Percentiles rank a stretch among this genome's conserved stretches.
Evolutionary conservation across 2,113 vertebrate genomes (phyloP).

Genomic region (Macquaria australasica): DNA sequence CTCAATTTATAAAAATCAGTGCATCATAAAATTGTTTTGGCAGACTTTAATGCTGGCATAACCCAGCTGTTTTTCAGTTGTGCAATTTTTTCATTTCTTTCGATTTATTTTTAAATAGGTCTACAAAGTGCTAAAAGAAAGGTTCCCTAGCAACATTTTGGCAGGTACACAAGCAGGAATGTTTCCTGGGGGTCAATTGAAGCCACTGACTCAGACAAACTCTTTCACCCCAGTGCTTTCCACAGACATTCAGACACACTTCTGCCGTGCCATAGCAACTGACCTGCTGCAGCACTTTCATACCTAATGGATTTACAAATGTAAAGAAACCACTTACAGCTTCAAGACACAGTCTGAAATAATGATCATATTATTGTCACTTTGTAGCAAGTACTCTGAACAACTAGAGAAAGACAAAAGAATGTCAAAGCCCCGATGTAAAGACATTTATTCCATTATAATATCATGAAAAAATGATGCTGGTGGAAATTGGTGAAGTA

Average conservation of each 20-base stretch:
- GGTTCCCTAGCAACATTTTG: not conserved
- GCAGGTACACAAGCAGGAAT: not conserved
- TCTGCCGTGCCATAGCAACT: conserved; percentile 18
- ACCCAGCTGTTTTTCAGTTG: not conserved
- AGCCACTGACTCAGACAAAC: conserved; percentile 14
- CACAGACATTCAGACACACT: conserved; percentile 1
- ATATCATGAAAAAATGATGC: not conserved
- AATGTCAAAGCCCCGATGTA: not conserved
- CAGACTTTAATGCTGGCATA: not conserved
- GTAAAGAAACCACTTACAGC: not conserved
- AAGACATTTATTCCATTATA: not conserved
- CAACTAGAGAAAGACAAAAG: not conserved
- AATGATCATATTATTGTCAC: not conserved
- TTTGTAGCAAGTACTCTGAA: not conserved
- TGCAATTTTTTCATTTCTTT: not conserved
- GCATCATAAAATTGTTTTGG: not conserved
- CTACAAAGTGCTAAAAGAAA: not conserved
- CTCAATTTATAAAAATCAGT: not conserved
- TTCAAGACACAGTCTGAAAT: not conserved
- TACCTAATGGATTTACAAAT: conserved; percentile 3
- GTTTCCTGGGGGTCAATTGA: not conserved
- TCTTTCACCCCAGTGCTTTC: conserved; percentile 12
- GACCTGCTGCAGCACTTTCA: conserved; percentile 10
- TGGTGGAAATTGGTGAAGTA: not conserved
- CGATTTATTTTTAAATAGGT: not conserved